These are phyloP conservation scores for Sarcophaga variegata DNA, from an alignment of 2,888 invertebrate genomes.

Conservation along the genomic window DNA sequence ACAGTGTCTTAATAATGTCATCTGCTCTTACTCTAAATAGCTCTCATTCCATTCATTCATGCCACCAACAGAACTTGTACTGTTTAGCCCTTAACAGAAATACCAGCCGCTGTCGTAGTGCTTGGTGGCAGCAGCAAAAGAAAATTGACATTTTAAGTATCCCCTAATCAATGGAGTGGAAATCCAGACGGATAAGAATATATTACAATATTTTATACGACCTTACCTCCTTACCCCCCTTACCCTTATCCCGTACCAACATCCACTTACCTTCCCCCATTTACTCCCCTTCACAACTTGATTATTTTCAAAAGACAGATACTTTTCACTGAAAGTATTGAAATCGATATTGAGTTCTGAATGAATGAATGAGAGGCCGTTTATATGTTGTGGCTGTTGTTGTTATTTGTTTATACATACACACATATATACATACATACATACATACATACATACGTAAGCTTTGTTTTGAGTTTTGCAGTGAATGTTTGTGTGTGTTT, in stretches of 20 bases:
- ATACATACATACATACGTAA: too few species aligned
- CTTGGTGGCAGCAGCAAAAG: neutral
- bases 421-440: too few species aligned
- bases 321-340: neutral
- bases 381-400: neutral
- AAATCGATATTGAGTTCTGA: constrained; percentile 14
- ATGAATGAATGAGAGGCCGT: neutral
- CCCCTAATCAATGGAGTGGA: constrained; percentile 36
- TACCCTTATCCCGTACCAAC: too few species aligned
- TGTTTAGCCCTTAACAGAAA: too few species aligned
- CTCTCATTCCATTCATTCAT: neutral
- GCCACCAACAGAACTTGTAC: neutral
- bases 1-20: constrained; percentile 4
- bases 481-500: too few species aligned
- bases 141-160: constrained; percentile 25
- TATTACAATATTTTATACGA: neutral
- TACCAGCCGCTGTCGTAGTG: too few species aligned
- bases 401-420: neutral
- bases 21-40: constrained; percentile 2
- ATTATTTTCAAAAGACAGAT: too few species aligned
- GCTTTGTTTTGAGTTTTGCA: too few species aligned
- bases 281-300: too few species aligned
- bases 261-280: too few species aligned
- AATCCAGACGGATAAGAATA: constrained; percentile 43
- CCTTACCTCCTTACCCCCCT: neutral